Percentiles rank a stretch among this genome's conserved stretches.
These are phyloP conservation scores for Petrocephalus schoutedeni DNA, from an alignment of 2,797 vertebrate genomes.

Conservation along the genomic window DNA sequence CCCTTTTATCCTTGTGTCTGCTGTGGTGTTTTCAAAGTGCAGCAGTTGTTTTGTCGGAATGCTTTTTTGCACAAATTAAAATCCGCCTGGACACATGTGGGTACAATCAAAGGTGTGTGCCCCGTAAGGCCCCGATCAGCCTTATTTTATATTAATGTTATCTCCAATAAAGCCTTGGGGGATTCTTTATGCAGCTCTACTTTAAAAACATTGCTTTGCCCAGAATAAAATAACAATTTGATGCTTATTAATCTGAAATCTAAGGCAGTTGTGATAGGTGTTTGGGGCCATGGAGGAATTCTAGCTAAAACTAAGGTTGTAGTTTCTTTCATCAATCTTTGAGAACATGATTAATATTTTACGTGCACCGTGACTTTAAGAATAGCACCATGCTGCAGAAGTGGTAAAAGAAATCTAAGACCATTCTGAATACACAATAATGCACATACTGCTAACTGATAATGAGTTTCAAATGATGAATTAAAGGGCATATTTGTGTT, in stretches of 20 bases:
- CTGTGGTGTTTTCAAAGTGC: slow-evolving; percentile 2
- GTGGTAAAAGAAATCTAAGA: slow-evolving; percentile 7
- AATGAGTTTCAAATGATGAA: neutral
- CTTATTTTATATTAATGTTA: slow-evolving; percentile 5
- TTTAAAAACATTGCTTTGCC: neutral
- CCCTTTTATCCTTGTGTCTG: neutral
- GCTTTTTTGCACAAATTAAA: neutral
- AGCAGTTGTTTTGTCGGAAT: neutral
- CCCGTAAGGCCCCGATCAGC: neutral
- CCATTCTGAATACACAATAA: neutral
- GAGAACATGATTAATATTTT: slow-evolving; percentile 16
- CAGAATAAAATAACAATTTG: neutral
- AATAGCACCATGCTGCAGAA: neutral
- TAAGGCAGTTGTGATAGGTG: neutral
- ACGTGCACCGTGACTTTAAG: neutral
- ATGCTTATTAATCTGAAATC: neutral
- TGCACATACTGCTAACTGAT: neutral
- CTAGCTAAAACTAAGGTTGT: neutral
- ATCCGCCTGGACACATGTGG: neutral
- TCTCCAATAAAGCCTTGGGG: neutral
- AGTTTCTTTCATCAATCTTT: slow-evolving; percentile 33
- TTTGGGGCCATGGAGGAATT: slow-evolving; percentile 13
- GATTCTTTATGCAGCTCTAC: neutral
- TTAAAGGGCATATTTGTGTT: neutral
- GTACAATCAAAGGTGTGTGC: neutral